Evolutionary conservation across 2,888 invertebrate species (phyloP), one percentile per base, ranked within the genome.

Genomic region (Rhamnusium bicolor): DNA sequence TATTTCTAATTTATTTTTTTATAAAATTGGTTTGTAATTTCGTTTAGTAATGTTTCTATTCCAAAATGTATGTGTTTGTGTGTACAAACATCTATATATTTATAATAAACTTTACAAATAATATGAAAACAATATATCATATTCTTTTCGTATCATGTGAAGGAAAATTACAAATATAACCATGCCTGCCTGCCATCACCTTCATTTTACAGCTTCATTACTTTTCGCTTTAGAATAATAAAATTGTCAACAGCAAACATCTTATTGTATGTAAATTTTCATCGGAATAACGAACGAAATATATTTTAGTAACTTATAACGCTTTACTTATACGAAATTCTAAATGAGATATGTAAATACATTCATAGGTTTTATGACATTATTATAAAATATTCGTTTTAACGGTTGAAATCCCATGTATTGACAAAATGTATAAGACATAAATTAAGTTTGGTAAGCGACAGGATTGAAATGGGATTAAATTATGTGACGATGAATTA

Each of bases 291-390:
- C 40, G 40, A 40, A 12, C n/a, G 40, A 40, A 40, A 40, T 40
- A n/a, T 40, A 40, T 40, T 40, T 40, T 40, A 40, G 40, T 12
- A 12, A 40, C 3, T 40, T 40, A 24, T 24, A 40, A 40, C 40
- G 40, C 40, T 5, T 40, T 12, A 40, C 40, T 12, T n/a, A 40
- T n/a, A n/a, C n/a, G n/a, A 51, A 51, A 24, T 54, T 54, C 54
- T 24, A n/a, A n/a, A 54, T 24, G 54, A 54, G 24, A 29, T 71
- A 75, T 73, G 75, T 69, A 75, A 75, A 75, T 75, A 71, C 54
- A 75, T 75, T 73, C 73, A 75, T 73, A 61, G 71, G 63, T 56
- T 75, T 69, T 69, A 68, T 69, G 73, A 75, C 66, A 66, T 70
- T 53, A 75, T 75, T 74, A 74, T 46, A 40, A 66, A 61, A 66